Base-by-base conservation (phyloP, 2,888 invertebrate genomes). In the Cerastis leucographa region DNA sequence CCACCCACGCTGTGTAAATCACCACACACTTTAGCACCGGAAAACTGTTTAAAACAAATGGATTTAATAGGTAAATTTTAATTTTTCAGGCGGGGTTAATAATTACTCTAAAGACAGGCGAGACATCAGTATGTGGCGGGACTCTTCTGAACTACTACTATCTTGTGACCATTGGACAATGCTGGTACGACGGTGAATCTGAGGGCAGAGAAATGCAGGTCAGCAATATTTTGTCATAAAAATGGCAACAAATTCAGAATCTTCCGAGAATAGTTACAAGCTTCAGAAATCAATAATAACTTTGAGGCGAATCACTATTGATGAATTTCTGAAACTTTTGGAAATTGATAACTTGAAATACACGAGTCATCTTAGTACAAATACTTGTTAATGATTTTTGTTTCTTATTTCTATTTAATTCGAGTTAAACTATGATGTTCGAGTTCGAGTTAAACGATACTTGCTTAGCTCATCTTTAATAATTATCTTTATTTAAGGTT, bases 81-180 rank as follows among this genome's bases (percentile, higher is more conserved):
- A 51, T 54, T 40, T 40, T 25, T 2, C 49, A 82, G 81, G 85
- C 85, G 12, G 81, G 81, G 4, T 68, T 82, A 46, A 54, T 82
- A 8, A 35, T 82, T 35, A 68, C 74, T 9, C 64, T 82, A 12
- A 84, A 70, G 29, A 40, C 74, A 14, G 81, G 64, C 0, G 62
- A 74, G 25, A 64, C 68, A 2, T 85, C 81, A 19, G 40, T 82
- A 0, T 82, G 81, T 25, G 85, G 82, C 0, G 82, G 82, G 9
- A 54, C 81, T 35, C 74, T 82, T 19, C 14, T 82, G 6, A 74
- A 11, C n/a, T 68, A 54, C 0, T 49, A 71, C 59, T 56, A 71
- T n/a, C 71, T 85, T 2, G 71, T 82, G 35, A 71, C 82, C 2
- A 40, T 49, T 6, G 82, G 59, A 0, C 75, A 74, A 9, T 74